These are phyloP conservation scores for Ciconia boyciana DNA, from an alignment of 2,113 vertebrate genomes.

Conservation along the genomic window DNA sequence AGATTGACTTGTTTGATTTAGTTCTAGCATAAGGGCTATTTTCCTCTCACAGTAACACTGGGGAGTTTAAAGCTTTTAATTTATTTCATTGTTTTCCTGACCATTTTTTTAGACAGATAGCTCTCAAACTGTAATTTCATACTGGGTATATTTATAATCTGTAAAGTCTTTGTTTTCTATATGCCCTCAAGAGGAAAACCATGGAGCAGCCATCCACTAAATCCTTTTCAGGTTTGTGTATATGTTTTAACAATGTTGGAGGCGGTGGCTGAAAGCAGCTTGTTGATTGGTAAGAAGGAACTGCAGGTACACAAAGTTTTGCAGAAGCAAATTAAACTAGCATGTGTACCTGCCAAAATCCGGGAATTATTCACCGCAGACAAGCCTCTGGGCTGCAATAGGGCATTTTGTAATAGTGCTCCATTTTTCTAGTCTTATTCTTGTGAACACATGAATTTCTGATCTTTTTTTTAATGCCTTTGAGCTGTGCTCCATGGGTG, in stretches of 20 bases:
- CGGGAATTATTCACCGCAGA: background rate
- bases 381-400: background rate
- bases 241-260: background rate
- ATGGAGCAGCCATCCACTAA: background rate
- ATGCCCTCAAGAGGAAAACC: background rate
- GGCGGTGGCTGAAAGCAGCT: background rate
- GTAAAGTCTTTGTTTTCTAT: background rate
- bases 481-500: background rate
- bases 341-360: background rate
- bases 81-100: background rate
- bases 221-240: background rate
- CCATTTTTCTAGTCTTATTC: background rate
- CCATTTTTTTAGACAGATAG: background rate
- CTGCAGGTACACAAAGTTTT: conserved; percentile 1
- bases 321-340: background rate
- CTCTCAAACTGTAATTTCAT: background rate
- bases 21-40: background rate
- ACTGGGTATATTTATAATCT: background rate
- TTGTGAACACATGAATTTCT: background rate
- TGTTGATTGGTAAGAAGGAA: background rate
- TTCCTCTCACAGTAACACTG: background rate
- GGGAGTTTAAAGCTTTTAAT: background rate
- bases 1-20: background rate
- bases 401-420: background rate
- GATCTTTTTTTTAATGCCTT: background rate